A percentile compares a stretch with the other conserved stretches of the same genome.
phyloP scores from a whole-genome alignment of 2,797 vertebrate genomes.

The Sebastes kiyomatsui region DNA sequence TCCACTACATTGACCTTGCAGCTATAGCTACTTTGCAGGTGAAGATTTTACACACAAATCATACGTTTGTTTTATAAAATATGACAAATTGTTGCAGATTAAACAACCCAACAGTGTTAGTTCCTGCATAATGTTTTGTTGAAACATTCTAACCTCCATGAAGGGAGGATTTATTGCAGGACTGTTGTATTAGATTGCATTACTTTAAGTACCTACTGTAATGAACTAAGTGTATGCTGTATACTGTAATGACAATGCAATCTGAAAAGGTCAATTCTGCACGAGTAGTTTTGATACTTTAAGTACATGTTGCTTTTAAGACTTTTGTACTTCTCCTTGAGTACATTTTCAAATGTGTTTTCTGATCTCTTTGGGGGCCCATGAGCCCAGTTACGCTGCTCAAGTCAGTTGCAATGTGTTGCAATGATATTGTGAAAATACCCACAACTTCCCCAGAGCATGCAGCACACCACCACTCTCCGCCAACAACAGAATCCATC shows the following conservation, averaged over 20 bases:
- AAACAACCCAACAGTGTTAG: neutral
- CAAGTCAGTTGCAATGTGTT: conserved; percentile 15
- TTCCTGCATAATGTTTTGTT: neutral
- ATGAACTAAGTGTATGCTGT: neutral
- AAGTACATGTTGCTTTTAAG: neutral
- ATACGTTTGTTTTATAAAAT: neutral
- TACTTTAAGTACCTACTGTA: neutral
- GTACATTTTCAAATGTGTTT: neutral
- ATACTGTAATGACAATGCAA: neutral
- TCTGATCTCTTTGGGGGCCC: neutral
- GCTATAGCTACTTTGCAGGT: too few relatives aligned
- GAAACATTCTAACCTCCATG: neutral
- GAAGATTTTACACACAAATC: neutral
- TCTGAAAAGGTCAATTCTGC: neutral
- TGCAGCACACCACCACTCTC: neutral
- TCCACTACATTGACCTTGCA: too few relatives aligned
- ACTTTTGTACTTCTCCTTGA: neutral
- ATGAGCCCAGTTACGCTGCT: neutral
- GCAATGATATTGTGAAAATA: conserved; percentile 38
- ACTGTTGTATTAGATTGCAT: neutral
- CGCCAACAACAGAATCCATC: conserved; percentile 33
- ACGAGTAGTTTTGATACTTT: neutral
- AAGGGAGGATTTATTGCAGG: neutral
- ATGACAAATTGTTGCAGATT: neutral
- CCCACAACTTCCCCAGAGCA: conserved; percentile 29